These are phyloP conservation scores for Gallinago undulata DNA, from an alignment of 2,113 vertebrate genomes.

Conservation along the genomic window DNA sequence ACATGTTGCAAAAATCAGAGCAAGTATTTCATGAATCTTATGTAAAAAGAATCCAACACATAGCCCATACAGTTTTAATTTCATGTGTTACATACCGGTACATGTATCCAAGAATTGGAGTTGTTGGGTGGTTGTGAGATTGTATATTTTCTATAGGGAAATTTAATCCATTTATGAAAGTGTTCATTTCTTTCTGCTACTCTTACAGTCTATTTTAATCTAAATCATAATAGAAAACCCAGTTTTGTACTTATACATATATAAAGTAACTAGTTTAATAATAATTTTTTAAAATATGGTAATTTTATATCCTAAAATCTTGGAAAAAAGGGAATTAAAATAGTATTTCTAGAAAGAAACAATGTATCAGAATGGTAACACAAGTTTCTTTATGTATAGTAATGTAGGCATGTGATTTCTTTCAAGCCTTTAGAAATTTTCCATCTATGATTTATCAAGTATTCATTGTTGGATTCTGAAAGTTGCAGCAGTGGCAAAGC, in stretches of 20 bases:
- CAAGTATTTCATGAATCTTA: not conserved
- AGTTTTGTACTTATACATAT: not conserved
- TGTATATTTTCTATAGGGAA: not conserved
- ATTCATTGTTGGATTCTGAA: not conserved
- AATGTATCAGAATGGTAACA: not conserved
- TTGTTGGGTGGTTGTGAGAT: not conserved
- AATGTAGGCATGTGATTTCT: not conserved
- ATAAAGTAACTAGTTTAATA: not conserved
- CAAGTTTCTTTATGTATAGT: not conserved
- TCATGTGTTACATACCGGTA: fast-evolving
- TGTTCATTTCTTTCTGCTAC: not conserved
- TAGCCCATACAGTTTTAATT: not conserved
- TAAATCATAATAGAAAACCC: not conserved
- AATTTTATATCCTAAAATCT: not conserved
- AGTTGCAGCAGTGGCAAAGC: not conserved
- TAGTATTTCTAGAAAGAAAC: not conserved
- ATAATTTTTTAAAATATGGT: not conserved
- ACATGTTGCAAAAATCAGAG: not conserved
- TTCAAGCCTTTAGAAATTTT: not conserved
- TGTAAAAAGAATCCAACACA: not conserved
- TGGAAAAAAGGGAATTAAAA: not conserved
- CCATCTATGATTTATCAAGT: not conserved
- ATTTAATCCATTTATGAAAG: not conserved
- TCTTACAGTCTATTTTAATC: not conserved
- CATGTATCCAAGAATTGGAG: not conserved